Evolutionary conservation across 2,797 vertebrate species (phyloP).

Genomic region (Mormyrops attenuatus): DNA sequence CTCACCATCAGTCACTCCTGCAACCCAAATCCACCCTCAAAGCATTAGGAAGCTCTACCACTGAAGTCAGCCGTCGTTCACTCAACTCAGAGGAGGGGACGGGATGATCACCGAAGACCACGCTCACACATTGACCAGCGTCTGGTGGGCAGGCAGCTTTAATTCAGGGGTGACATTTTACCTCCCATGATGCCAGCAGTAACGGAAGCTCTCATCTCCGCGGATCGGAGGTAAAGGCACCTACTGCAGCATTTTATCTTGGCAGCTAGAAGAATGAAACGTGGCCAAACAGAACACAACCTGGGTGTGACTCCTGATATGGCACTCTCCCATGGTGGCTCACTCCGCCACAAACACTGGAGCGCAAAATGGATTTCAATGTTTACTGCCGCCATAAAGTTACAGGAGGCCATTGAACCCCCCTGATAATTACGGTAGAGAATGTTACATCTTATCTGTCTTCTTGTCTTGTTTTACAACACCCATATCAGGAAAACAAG

Average conservation of each 20-base stretch:
- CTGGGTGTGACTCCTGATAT: neutral
- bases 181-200: neutral
- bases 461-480: neutral
- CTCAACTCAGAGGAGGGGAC: too few species aligned
- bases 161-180: neutral
- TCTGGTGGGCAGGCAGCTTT: neutral
- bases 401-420: neutral
- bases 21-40: neutral
- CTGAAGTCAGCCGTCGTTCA: neutral
- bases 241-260: neutral
- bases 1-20: neutral
- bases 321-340: neutral
- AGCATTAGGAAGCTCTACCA: neutral
- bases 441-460: neutral
- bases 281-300: neutral
- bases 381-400: neutral
- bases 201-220: neutral
- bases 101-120: neutral
- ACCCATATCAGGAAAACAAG: neutral
- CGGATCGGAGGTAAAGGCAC: neutral
- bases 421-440: neutral
- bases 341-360: neutral
- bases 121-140: neutral
- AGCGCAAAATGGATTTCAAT: neutral
- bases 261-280: neutral